Evolutionary conservation across 2,113 vertebrate genomes (phyloP), one percentile per base, ranked within the genome.

Genomic region (Lasiurus cinereus): DNA sequence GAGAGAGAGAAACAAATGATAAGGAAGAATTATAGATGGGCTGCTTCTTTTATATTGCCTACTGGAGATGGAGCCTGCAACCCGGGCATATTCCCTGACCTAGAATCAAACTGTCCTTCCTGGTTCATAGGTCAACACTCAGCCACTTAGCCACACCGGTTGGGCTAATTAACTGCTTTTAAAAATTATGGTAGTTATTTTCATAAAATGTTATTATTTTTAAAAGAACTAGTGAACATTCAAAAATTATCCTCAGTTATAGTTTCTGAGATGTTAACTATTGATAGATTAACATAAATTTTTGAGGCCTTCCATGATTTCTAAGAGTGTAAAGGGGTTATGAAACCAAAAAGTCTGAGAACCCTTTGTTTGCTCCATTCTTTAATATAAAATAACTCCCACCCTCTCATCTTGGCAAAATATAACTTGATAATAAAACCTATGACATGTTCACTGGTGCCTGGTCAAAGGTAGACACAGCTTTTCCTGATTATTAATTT

Each of bases 191-290:
- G 46, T 22, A 43, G 5, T 62, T 59, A 48, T 46, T 70, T 96
- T 83, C 8, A 88, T 80, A 67, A 90, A 92, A 93, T 46, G 1
- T 39, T 56, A n/a, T 54, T 87, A 33, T 66, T 62, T 69, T 73
- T 88, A 90, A 84, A 31, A 36, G 22, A 74, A 74, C 50, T 73
- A 36, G 67, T 54, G 50, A 64, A 31, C 24, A 67, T 66, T 46
- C 7, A 4, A 73, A 6, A 73, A 15, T 14, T 19, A 19, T 76
- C 39, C 33, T 67, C 29, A 67, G 19, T 66, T 69, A 89, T 83
- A 64, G 67, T 33, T 85, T 94, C 59, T 54, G 22, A 16, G 36
- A 59, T 66, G 21, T 31, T 59, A 36, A 50, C 19, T 64, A 67
- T 33, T 54, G 29, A 43, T 39, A 85, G 7, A 14, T 46, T 56